These are phyloP conservation scores for Propithecus deckenii DNA, from an alignment of 2,797 vertebrate species.

Conservation along the genomic window DNA sequence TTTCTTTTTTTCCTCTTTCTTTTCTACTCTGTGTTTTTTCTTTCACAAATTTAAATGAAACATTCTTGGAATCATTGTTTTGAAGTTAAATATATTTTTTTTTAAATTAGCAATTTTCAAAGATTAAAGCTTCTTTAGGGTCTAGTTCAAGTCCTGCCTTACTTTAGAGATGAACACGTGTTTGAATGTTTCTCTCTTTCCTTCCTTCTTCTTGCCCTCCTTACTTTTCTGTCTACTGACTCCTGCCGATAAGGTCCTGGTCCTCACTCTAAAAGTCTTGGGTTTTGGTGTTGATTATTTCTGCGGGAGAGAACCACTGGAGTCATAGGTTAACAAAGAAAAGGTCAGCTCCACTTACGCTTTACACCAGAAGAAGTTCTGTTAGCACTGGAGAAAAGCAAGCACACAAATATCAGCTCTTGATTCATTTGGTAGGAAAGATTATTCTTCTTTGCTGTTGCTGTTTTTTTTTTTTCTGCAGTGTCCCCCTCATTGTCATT, in stretches of 20 bases:
- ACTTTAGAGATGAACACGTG: not conserved
- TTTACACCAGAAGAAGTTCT: not conserved
- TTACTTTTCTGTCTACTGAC: not conserved
- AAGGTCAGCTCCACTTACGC: not conserved
- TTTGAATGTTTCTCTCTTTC: not conserved
- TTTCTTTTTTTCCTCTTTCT: not conserved
- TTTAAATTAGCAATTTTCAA: not conserved
- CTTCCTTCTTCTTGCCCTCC: too few species aligned
- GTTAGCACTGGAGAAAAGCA: not conserved
- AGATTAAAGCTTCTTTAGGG: not conserved
- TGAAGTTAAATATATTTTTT: not conserved
- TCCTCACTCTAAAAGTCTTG: not conserved
- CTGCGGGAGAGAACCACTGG: not conserved
- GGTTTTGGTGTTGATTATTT: slow-evolving; percentile 2
- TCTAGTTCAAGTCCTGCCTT: not conserved
- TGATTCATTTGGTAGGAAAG: not conserved
- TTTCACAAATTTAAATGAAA: not conserved
- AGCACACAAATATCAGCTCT: not conserved
- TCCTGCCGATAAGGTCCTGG: not conserved
- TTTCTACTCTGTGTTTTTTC: not conserved
- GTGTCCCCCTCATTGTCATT: not conserved
- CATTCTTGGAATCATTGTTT: not conserved
- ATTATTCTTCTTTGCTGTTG: not conserved
- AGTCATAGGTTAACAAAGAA: not conserved
- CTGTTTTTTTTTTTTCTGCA: not conserved